These are phyloP conservation scores for Microdon myrmicae DNA, from an alignment of 2,888 invertebrate genomes.

Conservation along the genomic window DNA sequence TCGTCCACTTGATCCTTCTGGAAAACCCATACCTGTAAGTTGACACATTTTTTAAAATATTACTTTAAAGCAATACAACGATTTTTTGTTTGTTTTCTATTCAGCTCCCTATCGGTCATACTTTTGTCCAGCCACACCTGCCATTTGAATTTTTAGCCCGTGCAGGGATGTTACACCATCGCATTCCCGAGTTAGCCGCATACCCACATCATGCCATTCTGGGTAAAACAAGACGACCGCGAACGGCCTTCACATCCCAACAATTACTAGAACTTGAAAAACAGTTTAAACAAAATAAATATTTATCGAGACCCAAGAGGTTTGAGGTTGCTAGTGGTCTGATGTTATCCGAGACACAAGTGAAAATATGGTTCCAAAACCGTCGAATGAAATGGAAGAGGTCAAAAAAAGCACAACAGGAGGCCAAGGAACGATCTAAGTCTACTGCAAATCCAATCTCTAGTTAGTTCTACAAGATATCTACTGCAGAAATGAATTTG, in stretches of 20 bases:
- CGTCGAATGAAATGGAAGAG: constrained; percentile 99
- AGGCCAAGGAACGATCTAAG: constrained; percentile 73
- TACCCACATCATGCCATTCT: constrained; percentile 79
- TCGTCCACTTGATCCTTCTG: constrained; percentile 69
- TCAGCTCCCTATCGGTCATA: constrained; percentile 67
- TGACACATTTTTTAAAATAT: constrained; percentile 10
- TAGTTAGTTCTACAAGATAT: constrained; percentile 30
- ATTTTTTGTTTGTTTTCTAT: constrained; percentile 18
- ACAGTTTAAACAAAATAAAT: constrained; percentile 99
- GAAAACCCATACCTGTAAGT: constrained; percentile 66
- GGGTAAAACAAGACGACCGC: constrained; percentile 89
- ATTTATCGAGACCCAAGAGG: constrained; percentile 95
- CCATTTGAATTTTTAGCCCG: constrained; percentile 88
- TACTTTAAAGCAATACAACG: neutral
- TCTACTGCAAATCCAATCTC: constrained; percentile 28
- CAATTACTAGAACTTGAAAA: constrained; percentile 97
- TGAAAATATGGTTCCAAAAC: constrained; percentile 99
- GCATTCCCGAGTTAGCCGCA: constrained; percentile 87
- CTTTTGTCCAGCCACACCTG: constrained; percentile 67
- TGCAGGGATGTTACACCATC: constrained; percentile 91
- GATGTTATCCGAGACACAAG: constrained; percentile 98
- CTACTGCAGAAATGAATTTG: neutral
- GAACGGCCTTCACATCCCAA: constrained; percentile 96
- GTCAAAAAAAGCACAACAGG: constrained; percentile 94
- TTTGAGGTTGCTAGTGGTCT: constrained; percentile 98